These are phyloP conservation scores for Pantherophis vulpinus DNA, from an alignment of 2,797 vertebrate genomes.

Conservation along the genomic window DNA sequence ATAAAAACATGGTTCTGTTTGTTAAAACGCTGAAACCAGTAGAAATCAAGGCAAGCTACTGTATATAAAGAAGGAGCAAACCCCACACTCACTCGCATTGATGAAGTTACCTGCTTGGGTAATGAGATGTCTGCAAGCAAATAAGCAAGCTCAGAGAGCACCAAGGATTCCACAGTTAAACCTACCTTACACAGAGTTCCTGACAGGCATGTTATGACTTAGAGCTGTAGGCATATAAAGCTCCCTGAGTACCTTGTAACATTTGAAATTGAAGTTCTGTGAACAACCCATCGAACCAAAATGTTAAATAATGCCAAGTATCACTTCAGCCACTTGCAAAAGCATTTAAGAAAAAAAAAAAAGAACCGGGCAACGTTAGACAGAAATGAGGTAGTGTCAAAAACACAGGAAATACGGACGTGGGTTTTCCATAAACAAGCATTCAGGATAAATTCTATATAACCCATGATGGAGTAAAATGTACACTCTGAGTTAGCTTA, in stretches of 20 bases:
- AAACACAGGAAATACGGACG: constrained; percentile 50
- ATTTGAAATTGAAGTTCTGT: not conserved
- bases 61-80: not conserved
- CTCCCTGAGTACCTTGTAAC: not conserved
- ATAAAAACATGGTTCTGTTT: not conserved
- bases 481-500: constrained; percentile 57
- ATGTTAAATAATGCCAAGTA: not conserved
- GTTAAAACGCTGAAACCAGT: not conserved
- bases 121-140: not conserved
- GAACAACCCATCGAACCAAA: not conserved
- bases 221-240: not conserved
- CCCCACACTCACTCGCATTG: not conserved
- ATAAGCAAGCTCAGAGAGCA: not conserved
- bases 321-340: not conserved
- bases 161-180: not conserved
- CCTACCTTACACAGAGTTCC: not conserved
- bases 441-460: constrained; percentile 67
- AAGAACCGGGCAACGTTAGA: constrained; percentile 12
- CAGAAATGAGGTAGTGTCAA: constrained; percentile 54
- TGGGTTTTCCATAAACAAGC: constrained; percentile 57
- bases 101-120: not conserved
- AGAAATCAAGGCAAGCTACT: not conserved
- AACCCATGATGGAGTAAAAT: constrained; percentile 62
- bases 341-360: not conserved
- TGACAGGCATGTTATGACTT: not conserved